These are phyloP conservation scores for Melanchra persicariae DNA, from an alignment of 2,888 invertebrate genomes.

Conservation along the genomic window DNA sequence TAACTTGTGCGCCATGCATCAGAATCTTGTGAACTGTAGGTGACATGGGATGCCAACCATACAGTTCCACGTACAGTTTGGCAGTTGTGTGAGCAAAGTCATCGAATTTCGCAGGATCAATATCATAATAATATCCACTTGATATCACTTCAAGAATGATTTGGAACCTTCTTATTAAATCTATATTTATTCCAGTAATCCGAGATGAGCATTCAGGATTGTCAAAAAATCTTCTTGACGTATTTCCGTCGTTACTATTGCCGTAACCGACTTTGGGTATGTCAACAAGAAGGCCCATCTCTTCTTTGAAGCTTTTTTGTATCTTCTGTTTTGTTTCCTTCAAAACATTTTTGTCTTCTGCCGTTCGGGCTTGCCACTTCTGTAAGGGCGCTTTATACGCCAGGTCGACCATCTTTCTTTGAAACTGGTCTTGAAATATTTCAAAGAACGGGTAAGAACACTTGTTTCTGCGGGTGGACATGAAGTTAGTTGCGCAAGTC, in stretches of 20 bases:
- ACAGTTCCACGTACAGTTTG: constrained; percentile 16
- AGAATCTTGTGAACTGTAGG: constrained; percentile 68
- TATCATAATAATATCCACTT: constrained; percentile 10
- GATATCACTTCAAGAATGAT: constrained; percentile 16
- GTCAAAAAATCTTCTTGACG: constrained; percentile 10
- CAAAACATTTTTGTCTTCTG: constrained; percentile 7
- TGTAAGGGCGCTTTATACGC: not conserved
- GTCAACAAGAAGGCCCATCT: constrained; percentile 15
- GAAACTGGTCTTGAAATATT: no score
- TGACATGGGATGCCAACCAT: constrained; percentile 61
- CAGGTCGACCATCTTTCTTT: not conserved
- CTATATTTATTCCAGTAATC: constrained; percentile 3
- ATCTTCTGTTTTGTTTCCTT: constrained; percentile 1
- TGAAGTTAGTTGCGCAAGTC: no score
- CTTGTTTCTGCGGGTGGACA: no score
- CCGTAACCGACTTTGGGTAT: constrained; percentile 8
- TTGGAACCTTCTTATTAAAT: constrained; percentile 9
- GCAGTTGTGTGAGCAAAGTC: constrained; percentile 19
- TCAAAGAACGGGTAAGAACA: no score
- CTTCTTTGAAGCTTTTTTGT: constrained; percentile 8
- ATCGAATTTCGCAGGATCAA: constrained; percentile 16
- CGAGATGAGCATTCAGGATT: constrained; percentile 5
- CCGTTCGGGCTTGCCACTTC: constrained; percentile 2
- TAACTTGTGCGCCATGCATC: constrained; percentile 38
- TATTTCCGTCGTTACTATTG: constrained; percentile 9